These are phyloP conservation scores for Melanogrammus aeglefinus DNA, from an alignment of 2,797 vertebrate genomes.

Conservation along the genomic window DNA sequence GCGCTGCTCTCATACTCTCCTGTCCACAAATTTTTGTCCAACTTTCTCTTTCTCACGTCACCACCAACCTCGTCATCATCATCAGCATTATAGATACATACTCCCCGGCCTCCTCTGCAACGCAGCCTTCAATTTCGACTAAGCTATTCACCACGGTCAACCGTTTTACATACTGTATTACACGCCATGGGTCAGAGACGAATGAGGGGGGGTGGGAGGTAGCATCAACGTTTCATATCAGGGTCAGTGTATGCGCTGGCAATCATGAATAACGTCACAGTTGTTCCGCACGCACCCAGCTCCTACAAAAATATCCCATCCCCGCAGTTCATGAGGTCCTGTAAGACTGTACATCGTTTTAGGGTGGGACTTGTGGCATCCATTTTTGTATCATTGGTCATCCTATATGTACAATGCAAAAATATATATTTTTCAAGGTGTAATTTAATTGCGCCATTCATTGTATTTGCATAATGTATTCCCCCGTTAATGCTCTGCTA, in stretches of 20 bases:
- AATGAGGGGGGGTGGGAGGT: neutral
- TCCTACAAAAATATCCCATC: no score
- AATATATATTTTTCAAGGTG: neutral
- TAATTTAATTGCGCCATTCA: neutral
- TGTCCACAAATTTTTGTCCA: neutral
- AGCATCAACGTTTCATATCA: neutral
- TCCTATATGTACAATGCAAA: neutral
- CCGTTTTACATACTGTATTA: neutral
- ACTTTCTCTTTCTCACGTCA: neutral
- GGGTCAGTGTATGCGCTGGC: no score
- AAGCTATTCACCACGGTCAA: neutral
- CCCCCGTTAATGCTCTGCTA: neutral
- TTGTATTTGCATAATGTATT: neutral
- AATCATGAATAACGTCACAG: no score
- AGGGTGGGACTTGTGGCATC: neutral
- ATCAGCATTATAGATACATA: neutral
- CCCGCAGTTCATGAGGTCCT: no score
- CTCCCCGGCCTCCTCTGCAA: neutral
- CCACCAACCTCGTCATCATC: neutral
- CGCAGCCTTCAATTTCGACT: neutral
- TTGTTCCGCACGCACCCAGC: no score
- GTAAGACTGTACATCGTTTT: neutral
- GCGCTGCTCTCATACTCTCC: neutral
- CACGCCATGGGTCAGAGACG: neutral
- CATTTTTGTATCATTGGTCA: neutral